Evolutionary conservation across 2,113 vertebrate genomes (phyloP).

Genomic region (Echinops telfairi): DNA sequence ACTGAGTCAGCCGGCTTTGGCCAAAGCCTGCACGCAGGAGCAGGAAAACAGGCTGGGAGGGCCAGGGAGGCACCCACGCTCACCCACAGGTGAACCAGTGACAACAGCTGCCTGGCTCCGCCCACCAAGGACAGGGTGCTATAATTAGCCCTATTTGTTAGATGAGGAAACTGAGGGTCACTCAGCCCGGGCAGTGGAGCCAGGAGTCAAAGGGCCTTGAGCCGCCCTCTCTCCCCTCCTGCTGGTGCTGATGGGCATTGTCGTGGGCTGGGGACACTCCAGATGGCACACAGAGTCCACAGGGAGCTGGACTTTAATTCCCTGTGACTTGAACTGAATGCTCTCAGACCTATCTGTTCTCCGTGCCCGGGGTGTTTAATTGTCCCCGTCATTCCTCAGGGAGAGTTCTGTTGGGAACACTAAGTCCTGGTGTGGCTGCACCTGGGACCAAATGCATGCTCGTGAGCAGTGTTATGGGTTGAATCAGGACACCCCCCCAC

Average conservation of each 20-base stretch:
- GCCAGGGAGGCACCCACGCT: not conserved
- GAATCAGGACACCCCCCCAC: not conserved
- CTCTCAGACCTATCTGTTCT: not conserved
- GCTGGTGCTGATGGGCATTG: not conserved
- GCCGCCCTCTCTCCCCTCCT: not conserved
- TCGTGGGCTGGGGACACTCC: not conserved
- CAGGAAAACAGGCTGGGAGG: not conserved
- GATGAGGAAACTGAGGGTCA: not conserved
- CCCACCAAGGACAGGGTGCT: too few relatives aligned
- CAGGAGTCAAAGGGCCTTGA: not conserved
- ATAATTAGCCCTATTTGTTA: not conserved
- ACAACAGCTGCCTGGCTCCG: not conserved
- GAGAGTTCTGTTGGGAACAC: slow-evolving; percentile 12
- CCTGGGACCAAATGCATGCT: not conserved
- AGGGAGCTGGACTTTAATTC: not conserved
- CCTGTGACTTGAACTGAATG: not conserved
- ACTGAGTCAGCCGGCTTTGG: not conserved
- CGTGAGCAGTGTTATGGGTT: not conserved
- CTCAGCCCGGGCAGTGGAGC: not conserved
- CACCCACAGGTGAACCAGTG: accelerated
- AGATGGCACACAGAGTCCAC: not conserved
- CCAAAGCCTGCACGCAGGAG: not conserved
- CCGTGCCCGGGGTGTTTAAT: not conserved
- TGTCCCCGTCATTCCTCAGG: slow-evolving; percentile 40
- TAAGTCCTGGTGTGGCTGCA: not conserved